Evolutionary conservation across 1,140 invertebrate species (phyloP).

Genomic region (Coboldia fuscipes): DNA sequence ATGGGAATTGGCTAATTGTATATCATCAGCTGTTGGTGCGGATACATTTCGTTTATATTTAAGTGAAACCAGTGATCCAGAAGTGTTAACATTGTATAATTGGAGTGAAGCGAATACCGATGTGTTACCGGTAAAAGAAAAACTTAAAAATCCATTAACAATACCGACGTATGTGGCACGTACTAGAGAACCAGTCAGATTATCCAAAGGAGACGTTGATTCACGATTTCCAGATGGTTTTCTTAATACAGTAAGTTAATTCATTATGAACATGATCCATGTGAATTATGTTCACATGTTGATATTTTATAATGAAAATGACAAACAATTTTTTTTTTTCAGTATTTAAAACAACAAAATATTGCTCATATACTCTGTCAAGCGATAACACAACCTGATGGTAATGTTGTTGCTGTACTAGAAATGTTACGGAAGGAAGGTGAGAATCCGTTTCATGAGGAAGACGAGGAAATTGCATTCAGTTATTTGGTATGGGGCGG

Average conservation of each 20-base stretch:
- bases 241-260: constrained; percentile 14
- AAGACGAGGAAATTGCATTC: constrained; percentile 41
- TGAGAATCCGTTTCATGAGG: constrained; percentile 29
- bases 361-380: constrained; percentile 26
- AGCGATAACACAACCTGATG: constrained; percentile 31
- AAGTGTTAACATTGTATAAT: constrained; percentile 16
- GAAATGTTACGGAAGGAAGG: constrained; percentile 21
- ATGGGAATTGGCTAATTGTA: constrained; percentile 35
- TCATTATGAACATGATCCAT: no score
- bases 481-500: constrained; percentile 40
- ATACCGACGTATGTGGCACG: constrained; percentile 28
- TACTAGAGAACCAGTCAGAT: constrained; percentile 22
- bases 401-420: constrained; percentile 29
- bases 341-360: constrained; percentile 5
- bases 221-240: constrained; percentile 25
- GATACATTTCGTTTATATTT: constrained; percentile 31
- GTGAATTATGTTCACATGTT: no score
- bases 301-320: no score
- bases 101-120: no score
- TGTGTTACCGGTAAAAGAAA: constrained; percentile 10
- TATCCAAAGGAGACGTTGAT: constrained; percentile 20
- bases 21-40: constrained; percentile 32
- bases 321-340: constrained; percentile 6
- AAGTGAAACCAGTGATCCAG: constrained; percentile 15
- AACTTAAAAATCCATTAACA: constrained; percentile 8